phyloP scores from a whole-genome alignment of 1,140 invertebrate genomes.

The Drosophila subobscura region DNA sequence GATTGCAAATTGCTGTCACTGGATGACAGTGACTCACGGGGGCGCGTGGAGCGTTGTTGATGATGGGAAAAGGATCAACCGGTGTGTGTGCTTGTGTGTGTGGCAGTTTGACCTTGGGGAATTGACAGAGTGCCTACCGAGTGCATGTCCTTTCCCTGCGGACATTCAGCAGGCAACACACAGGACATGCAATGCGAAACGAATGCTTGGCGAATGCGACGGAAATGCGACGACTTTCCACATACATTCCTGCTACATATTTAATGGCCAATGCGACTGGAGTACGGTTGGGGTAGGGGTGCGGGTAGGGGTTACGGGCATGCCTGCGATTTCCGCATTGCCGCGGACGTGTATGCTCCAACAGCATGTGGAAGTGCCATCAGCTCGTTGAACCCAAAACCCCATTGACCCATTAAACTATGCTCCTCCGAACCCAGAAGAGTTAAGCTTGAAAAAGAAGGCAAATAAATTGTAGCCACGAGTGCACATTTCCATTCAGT shows the following conservation, averaged over 20 bases:
- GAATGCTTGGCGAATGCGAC: constrained; percentile 54
- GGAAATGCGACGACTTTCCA: constrained; percentile 66
- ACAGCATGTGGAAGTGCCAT: neutral
- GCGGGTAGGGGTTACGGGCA: constrained; percentile 1
- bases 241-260: constrained; percentile 56
- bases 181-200: constrained; percentile 51
- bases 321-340: constrained; percentile 63
- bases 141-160: constrained; percentile 13
- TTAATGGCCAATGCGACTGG: constrained; percentile 58
- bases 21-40: constrained; percentile 70
- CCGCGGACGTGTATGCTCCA: constrained; percentile 7
- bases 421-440: constrained; percentile 21
- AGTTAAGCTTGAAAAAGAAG: too few species aligned
- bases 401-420: constrained; percentile 51
- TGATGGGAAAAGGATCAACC: constrained; percentile 36
- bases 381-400: constrained; percentile 44
- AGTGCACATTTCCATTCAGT: too few species aligned
- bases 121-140: constrained; percentile 9
- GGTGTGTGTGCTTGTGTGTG: constrained; percentile 14
- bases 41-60: neutral
- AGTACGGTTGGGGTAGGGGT: constrained; percentile 47
- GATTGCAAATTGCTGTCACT: constrained; percentile 79
- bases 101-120: constrained; percentile 57
- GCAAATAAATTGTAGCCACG: neutral
- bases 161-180: constrained; percentile 11